A percentile compares a stretch with the other conserved stretches of the same genome.
Evolutionary conservation across 2,113 vertebrate genomes (phyloP).

Genomic region (Aphyosemion australe): DNA sequence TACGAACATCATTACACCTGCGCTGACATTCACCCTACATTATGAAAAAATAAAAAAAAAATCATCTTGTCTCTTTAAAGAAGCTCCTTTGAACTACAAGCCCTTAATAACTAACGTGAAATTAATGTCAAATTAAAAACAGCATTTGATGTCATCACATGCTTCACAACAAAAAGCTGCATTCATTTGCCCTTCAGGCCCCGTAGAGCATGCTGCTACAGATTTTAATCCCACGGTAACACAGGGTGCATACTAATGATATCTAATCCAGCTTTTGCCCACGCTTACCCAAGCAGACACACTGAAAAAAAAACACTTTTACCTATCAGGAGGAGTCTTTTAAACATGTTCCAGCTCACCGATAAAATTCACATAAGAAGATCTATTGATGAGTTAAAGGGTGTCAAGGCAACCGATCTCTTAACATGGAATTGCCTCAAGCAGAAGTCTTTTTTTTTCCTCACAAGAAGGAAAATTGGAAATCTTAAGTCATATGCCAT

Average conservation of each 20-base stretch:
- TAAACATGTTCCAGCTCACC: constrained; percentile 36
- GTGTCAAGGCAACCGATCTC: constrained; percentile 39
- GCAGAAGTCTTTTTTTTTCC: constrained; percentile 20
- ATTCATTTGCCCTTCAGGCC: constrained; percentile 45
- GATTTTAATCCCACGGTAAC: constrained; percentile 16
- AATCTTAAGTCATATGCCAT: constrained; percentile 23
- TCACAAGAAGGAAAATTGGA: constrained; percentile 35
- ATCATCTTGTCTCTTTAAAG: constrained; percentile 23
- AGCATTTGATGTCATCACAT: constrained; percentile 31
- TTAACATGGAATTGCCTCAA: constrained; percentile 42
- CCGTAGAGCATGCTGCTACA: constrained; percentile 8
- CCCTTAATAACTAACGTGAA: constrained; percentile 3
- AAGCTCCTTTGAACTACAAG: constrained; percentile 18
- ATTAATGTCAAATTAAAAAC: constrained; percentile 22
- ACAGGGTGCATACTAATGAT: constrained; percentile 35
- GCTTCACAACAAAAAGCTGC: constrained; percentile 22
- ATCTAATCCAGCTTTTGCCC: constrained; percentile 37
- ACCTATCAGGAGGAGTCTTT: constrained; percentile 42
- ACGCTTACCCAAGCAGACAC: constrained; percentile 26
- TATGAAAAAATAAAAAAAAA: constrained; percentile 5
- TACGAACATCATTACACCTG: constrained; percentile 27
- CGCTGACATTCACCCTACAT: constrained; percentile 21
- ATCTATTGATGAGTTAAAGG: constrained; percentile 59
- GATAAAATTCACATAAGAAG: constrained; percentile 36
- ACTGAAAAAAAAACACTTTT: constrained; percentile 8